Conservation (phyloP, 2,888 invertebrate genomes). For the Drosophila seclusa region DNA sequence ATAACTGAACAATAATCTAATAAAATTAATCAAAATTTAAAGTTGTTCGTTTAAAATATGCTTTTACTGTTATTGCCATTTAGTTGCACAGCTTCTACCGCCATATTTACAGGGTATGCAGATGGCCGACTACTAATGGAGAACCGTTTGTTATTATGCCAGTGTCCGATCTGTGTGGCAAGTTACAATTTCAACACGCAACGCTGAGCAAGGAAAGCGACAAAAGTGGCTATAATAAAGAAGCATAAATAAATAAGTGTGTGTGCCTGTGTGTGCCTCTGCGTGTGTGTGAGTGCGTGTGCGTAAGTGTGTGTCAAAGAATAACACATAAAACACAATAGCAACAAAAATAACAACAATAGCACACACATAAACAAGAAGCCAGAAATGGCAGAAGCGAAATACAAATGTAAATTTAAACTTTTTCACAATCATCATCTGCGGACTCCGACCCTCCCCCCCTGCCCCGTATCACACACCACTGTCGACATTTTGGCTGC, state of each 20-base stretch:
- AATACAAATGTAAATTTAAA: constrained; percentile 74
- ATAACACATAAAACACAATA: constrained; percentile 50
- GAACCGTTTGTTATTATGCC: constrained; percentile 12
- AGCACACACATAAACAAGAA: constrained; percentile 31
- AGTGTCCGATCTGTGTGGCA: constrained; percentile 49
- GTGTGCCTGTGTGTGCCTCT: constrained; percentile 3
- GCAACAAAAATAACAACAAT: constrained; percentile 47
- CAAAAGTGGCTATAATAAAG: constrained; percentile 69
- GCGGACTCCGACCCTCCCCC: constrained; percentile 10
- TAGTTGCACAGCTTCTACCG: neutral
- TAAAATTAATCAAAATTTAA: too few species aligned
- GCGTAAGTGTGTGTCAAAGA: constrained; percentile 36
- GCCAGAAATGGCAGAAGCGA: constrained; percentile 56
- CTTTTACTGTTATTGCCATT: neutral
- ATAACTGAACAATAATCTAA: too few species aligned
- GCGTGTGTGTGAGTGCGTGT: constrained; percentile 16
- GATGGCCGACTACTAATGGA: neutral
- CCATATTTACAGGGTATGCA: constrained; percentile 16
- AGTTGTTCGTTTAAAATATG: too few species aligned
- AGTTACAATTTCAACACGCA: constrained; percentile 63
- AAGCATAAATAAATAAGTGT: constrained; percentile 18
- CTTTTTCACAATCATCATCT: constrained; percentile 66
- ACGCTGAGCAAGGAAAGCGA: constrained; percentile 57
- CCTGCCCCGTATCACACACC: neutral
- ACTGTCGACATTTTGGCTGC: constrained; percentile 46